Evolutionary conservation across 1,140 invertebrate genomes (phyloP).

Genomic region (Solenopsis fugax): DNA sequence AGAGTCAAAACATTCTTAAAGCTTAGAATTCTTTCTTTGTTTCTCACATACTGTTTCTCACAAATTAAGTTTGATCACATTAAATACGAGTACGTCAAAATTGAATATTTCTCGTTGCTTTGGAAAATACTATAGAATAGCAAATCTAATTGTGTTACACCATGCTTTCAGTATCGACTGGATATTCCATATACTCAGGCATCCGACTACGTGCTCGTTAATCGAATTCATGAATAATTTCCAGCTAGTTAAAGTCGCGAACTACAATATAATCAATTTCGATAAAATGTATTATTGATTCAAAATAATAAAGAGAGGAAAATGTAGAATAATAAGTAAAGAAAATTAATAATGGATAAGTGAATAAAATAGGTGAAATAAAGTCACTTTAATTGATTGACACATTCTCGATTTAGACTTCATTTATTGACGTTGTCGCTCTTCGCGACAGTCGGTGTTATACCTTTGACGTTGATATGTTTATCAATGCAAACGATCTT

Average conservation of each 20-base stretch:
- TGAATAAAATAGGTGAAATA: not conserved
- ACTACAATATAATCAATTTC: slow-evolving; percentile 32
- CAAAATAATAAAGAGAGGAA: slow-evolving; percentile 21
- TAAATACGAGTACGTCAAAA: not conserved
- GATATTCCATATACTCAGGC: not conserved
- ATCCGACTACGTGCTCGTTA: slow-evolving; percentile 26
- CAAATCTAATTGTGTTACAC: slow-evolving; percentile 13
- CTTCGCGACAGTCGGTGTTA: too few relatives aligned
- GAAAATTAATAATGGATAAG: not conserved
- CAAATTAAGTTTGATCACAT: slow-evolving; percentile 14
- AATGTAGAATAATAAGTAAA: slow-evolving; percentile 20
- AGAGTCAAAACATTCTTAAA: not conserved
- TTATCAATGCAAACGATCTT: slow-evolving; percentile 1
- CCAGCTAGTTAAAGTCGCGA: slow-evolving; percentile 32
- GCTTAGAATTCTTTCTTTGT: not conserved
- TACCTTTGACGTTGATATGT: not conserved
- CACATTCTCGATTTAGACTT: slow-evolving; percentile 10
- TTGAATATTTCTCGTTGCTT: slow-evolving; percentile 21
- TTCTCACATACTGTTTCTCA: not conserved
- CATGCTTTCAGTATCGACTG: slow-evolving; percentile 30
- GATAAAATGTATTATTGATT: slow-evolving; percentile 35
- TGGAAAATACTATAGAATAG: slow-evolving; percentile 15
- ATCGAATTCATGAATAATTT: slow-evolving; percentile 62
- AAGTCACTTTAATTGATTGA: slow-evolving; percentile 14
- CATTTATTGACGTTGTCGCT: not conserved